Conservation (phyloP, 2,113 vertebrate species). For the Etheostoma spectabile region DNA sequence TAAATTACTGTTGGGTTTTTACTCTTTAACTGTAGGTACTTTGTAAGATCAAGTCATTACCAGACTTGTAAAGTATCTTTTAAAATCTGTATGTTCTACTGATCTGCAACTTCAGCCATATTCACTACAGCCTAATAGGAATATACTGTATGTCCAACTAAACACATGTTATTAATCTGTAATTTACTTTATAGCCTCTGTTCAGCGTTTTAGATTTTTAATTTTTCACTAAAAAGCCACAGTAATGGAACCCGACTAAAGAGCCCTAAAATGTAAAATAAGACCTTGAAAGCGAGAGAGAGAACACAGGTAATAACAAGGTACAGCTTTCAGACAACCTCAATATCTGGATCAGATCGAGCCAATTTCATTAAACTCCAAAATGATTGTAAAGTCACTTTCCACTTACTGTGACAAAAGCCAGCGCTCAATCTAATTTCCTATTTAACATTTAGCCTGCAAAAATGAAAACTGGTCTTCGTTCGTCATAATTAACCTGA, state of each 20-base stretch:
- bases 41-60: background rate
- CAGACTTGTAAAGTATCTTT: background rate
- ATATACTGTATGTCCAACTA: background rate
- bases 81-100: background rate
- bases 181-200: background rate
- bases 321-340: constrained; percentile 6
- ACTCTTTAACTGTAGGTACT: background rate
- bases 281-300: background rate
- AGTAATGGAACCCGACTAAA: background rate
- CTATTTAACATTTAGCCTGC: constrained; percentile 32
- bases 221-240: constrained; percentile 10
- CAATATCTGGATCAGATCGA: constrained; percentile 27
- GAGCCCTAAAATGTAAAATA: constrained; percentile 3
- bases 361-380: constrained; percentile 31
- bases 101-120: background rate
- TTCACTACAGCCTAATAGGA: background rate
- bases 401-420: constrained; percentile 35
- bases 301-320: constrained; percentile 23
- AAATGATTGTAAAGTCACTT: constrained; percentile 38
- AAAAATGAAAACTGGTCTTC: constrained; percentile 13
- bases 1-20: too few relatives aligned
- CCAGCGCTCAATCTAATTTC: constrained; percentile 27
- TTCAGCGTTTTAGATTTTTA: background rate
- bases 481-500: background rate
- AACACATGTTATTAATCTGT: background rate